Evolutionary conservation across 2,888 invertebrate genomes (phyloP), one percentile per base, ranked within the genome.

Genomic region (Autographa gamma): DNA sequence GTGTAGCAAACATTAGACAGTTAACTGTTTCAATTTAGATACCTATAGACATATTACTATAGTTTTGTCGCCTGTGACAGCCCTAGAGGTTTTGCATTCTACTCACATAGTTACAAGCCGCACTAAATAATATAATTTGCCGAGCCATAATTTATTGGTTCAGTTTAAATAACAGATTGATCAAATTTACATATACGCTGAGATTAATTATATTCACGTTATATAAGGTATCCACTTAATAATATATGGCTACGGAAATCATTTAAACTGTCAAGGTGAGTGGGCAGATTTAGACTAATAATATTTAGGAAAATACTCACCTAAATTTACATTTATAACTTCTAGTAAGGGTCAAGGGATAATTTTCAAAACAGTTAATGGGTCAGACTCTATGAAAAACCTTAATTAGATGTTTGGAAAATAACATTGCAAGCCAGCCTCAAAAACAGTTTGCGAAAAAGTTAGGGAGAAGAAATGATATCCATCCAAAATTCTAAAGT

Each of bases 111-210:
- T 31, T 59, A 32, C 61, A 38, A n/a, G 38, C 56, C 77, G 80
- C 76, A 76, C 77, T 59, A 32, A 41, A 19, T 48, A 16, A 59
- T 25, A 52, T 60, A 14, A 66, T 77, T 66, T 60, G 56, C 63
- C 43, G 19, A 66, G 38, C n/a, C 25, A 43, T 64, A 69, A 77
- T 67, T 77, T 77, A 80, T 72, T 69, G 61, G 9, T 3, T 7
- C 41, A 56, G 66, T 64, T 11, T 64, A 76, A 60, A 38, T 9
- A 80, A 76, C 60, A 63, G 61, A 76, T 70, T 62, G n/a, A 25
- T 59, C 52, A 58, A 62, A 41, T 74, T 77, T 62, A 31, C 7
- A 32, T 18, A 13, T 38, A 41, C 18, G 61, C 52, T 25, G 25
- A 59, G n/a, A n/a, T 69, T 79, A 48, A 76, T 76, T 74, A 34